Evolutionary conservation across 2,797 vertebrate genomes (phyloP).

Genomic region (Huso huso): DNA sequence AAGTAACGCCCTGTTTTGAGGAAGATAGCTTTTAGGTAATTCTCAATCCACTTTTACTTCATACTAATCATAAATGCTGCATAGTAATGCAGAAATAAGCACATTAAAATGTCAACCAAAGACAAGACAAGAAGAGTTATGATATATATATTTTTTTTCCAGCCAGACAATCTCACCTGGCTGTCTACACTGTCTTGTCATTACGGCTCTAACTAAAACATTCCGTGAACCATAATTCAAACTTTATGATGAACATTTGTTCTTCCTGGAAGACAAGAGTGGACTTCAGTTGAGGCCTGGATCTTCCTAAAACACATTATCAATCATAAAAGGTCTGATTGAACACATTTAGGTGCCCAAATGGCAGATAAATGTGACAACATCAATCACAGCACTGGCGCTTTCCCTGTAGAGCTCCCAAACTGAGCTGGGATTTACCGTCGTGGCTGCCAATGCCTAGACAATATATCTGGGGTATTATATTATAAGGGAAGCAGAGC

Average conservation of each 20-base stretch:
- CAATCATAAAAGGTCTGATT: background rate
- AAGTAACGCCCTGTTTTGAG: too few species aligned
- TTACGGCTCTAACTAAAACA: background rate
- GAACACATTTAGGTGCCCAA: background rate
- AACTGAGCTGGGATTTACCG: background rate
- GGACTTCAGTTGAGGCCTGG: background rate
- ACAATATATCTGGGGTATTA: background rate
- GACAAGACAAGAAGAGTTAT: too few species aligned
- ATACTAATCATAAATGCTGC: too few species aligned
- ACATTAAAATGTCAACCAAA: too few species aligned
- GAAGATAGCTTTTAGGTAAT: too few species aligned
- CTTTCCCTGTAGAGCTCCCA: background rate
- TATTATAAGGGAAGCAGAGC: background rate
- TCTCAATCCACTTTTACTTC: too few species aligned
- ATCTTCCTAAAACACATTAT: background rate
- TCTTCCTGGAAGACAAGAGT: background rate
- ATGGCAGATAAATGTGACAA: constrained; percentile 1
- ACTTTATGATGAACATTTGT: background rate
- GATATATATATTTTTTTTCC: too few species aligned
- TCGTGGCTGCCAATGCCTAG: background rate
- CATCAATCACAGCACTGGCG: background rate
- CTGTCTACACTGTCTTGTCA: too few species aligned
- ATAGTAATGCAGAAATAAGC: too few species aligned
- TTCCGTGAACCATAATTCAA: background rate
- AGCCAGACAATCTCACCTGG: too few species aligned